Percentiles rank a stretch among this genome's conserved stretches.
Conservation (phyloP, 2,113 vertebrate genomes). For the Ibidorhyncha struthersii region DNA sequence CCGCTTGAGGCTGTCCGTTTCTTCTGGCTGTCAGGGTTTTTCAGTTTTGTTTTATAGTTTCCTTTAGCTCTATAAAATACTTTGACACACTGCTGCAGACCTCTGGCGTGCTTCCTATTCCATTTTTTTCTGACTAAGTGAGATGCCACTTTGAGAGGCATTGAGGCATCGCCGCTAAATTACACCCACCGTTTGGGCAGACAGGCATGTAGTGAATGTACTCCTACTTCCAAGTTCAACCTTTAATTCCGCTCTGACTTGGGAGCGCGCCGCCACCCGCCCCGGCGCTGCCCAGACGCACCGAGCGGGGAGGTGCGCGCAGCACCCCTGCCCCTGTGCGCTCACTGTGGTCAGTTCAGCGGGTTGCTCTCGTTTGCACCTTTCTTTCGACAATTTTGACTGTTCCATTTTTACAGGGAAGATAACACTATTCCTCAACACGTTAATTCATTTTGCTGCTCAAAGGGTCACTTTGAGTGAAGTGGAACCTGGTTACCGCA, state of each 20-base stretch:
- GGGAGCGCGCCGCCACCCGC: background rate
- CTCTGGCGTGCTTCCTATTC: slow-evolving; percentile 39
- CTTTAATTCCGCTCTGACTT: background rate
- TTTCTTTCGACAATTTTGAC: background rate
- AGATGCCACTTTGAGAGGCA: slow-evolving; percentile 67
- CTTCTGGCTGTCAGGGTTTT: slow-evolving; percentile 40
- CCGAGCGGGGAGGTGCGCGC: no score
- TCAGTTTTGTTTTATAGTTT: slow-evolving; percentile 47
- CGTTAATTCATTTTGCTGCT: fast-evolving
- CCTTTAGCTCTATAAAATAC: slow-evolving; percentile 50
- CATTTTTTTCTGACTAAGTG: slow-evolving; percentile 55
- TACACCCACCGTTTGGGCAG: slow-evolving; percentile 4
- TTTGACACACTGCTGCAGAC: slow-evolving; percentile 42
- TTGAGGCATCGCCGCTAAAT: slow-evolving; percentile 51
- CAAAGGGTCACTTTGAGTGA: no score
- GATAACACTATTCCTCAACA: fast-evolving
- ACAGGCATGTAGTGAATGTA: background rate
- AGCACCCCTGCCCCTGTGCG: background rate
- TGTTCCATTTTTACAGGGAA: background rate
- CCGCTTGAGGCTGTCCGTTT: background rate
- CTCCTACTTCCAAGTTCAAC: background rate
- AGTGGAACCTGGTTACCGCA: background rate
- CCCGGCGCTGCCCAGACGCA: background rate
- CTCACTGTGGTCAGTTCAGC: fast-evolving
- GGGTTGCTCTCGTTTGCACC: background rate